Evolutionary conservation across 2,888 invertebrate species (phyloP).

Genomic region (Thecocarcelia acutangulata): DNA sequence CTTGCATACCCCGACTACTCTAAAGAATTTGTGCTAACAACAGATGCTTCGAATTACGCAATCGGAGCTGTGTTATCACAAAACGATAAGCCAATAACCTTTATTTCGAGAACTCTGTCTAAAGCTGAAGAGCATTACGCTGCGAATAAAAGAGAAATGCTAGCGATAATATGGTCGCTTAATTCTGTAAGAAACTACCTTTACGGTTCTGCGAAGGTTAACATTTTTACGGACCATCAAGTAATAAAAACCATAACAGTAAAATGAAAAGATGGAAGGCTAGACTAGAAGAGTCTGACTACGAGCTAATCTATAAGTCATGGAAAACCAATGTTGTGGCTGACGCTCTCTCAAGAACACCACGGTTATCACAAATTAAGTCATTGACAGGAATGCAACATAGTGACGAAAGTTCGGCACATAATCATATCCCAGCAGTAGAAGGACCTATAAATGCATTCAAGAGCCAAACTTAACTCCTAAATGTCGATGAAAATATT

Average conservation of each 20-base stretch:
- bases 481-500: not conserved
- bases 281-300: slow-evolving; percentile 2
- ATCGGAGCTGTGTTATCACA: slow-evolving; percentile 57
- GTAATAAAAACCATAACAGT: slow-evolving; percentile 10
- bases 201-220: not conserved
- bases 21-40: slow-evolving; percentile 52
- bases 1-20: slow-evolving; percentile 57
- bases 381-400: slow-evolving; percentile 9
- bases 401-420: slow-evolving; percentile 42
- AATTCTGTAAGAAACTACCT: not conserved
- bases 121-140: slow-evolving; percentile 29
- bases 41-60: slow-evolving; percentile 58
- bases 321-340: slow-evolving; percentile 10
- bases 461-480: slow-evolving; percentile 40
- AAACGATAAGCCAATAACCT: slow-evolving; percentile 45
- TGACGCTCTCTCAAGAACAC: slow-evolving; percentile 73
- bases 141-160: not conserved
- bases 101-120: slow-evolving; percentile 43
- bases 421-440: slow-evolving; percentile 12
- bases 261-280: slow-evolving; percentile 42
- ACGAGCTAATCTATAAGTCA: not conserved
- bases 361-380: not conserved
- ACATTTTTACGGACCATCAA: slow-evolving; percentile 9
- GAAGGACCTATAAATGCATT: slow-evolving; percentile 45
- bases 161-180: not conserved